Base-by-base conservation (phyloP, 2,888 invertebrate species). In the Strigamia transsilvanica region DNA sequence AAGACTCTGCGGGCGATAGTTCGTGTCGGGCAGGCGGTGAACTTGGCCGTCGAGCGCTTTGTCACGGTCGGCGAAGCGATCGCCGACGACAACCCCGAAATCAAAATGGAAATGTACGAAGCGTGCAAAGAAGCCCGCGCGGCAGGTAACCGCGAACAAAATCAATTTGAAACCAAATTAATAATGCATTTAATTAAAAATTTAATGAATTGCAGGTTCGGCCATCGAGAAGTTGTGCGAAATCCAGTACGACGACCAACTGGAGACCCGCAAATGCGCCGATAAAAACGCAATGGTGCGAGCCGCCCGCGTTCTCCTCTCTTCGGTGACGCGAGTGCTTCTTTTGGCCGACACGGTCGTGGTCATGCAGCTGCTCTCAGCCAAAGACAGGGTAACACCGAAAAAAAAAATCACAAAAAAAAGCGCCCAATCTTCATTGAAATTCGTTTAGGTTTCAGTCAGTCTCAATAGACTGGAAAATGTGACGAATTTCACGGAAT, bases 31-130 rank as follows among this genome's bases (percentile, higher is more conserved):
- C 97, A 97, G 87, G 95, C 97, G 79, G 97, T 99, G 84, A 97
- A 96, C 89, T 92, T 97, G 87, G 98, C 99, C 81, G 97, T 99
- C 83, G 98, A 99, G 88, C 91, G 98, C 86, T 99, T 99, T 91
- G 98, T 98, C 85, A 95, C 97, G 73, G 98, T 99, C 85, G 99
- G 99, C 73, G 98, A 99, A 90, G 95, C 97, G 86, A 99, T 99
- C 87, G 99, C 98, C 79, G 98, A 98, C 89, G 98, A 98, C 90
- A 98, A 99, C 91, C 94, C 94, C 41, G 98, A 99, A 89, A 96
- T 99, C 85, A 93, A 96, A 85, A 93, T 94, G 87, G 98, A 98
- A 88, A 99, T 99, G 98, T 97, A 95, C 88, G 96, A 98, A 86
- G 98, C 99, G 34, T 99, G 99, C 90, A 96, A 95, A 87, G 98